Evolutionary conservation across 2,888 invertebrate genomes (phyloP), one percentile per base, ranked within the genome.

Genomic region (Aporophyla lueneburgensis): DNA sequence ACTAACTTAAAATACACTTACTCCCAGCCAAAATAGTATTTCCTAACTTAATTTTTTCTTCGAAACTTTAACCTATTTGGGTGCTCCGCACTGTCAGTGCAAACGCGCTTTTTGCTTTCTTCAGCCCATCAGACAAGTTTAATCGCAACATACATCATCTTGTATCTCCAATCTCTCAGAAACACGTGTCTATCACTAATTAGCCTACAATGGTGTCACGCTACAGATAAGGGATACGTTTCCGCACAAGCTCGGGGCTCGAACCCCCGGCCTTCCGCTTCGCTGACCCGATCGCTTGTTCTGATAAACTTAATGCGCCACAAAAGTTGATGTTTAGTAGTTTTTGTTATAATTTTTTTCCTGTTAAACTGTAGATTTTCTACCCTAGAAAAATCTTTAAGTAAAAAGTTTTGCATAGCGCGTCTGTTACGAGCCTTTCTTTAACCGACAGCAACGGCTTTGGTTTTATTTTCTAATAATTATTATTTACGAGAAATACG

Each of bases 261-360:
- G 77, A 86, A 82, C 76, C 80, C 69, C 71, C 70, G n/a, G 67
- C 69, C 84, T 88, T 87, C 88, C 86, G 83, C 86, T 59, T 81
- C 87, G 83, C 78, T 87, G 81, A 83, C 82, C 81, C 78, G 92
- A 92, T 92, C 87, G 73, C 83, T 77, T 87, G 86, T 85, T 73
- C 76, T 78, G 93, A 93, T 93, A 93, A 90, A 81, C 73, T 86
- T 90, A 92, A 93, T 92, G 92, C 92, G 93, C 92, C 89, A 89
- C 91, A 91, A 88, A 90, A 87, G 71, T 76, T 80, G 73, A 69
- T 80, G 83, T 90, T 89, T 89, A 90, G 76, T 79, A 81, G 86
- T 91, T 91, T 90, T 90, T 84, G 62, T 80, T 74, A 40, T 67
- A 74, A 83, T 84, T 84, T 78, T 86, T 49, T 80, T 73, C 58